These are phyloP conservation scores for Polietes domitor DNA, from an alignment of 2,888 invertebrate species.

Conservation along the genomic window DNA sequence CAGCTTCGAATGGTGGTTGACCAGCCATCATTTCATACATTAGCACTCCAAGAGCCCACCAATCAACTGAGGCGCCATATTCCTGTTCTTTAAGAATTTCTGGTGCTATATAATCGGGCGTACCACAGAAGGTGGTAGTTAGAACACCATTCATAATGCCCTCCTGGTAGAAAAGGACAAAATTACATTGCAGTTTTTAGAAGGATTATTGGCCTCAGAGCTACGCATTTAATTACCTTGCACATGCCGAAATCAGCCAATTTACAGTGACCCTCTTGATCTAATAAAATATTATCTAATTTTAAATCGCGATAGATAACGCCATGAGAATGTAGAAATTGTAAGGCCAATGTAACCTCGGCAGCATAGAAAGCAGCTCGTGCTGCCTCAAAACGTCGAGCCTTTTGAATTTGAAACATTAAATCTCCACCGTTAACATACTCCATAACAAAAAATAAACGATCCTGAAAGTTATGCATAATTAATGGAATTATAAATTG, in stretches of 20 bases:
- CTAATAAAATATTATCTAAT: slow-evolving; percentile 98
- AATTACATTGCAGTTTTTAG: background rate
- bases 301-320: slow-evolving; percentile 99
- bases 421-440: slow-evolving; percentile 99
- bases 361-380: slow-evolving; percentile 97
- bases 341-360: slow-evolving; percentile 97
- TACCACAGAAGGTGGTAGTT: slow-evolving; percentile 99
- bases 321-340: slow-evolving; percentile 97
- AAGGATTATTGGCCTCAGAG: background rate
- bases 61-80: slow-evolving; percentile 93
- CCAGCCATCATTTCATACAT: slow-evolving; percentile 99
- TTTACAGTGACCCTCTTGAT: slow-evolving; percentile 97
- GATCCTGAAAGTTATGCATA: slow-evolving; percentile 88
- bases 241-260: slow-evolving; percentile 99
- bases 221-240: slow-evolving; percentile 88
- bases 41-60: slow-evolving; percentile 98
- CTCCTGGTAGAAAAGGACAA: slow-evolving; percentile 71
- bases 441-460: slow-evolving; percentile 99
- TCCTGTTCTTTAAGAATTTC: slow-evolving; percentile 97
- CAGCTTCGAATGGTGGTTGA: slow-evolving; percentile 99
- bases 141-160: slow-evolving; percentile 87
- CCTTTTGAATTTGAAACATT: slow-evolving; percentile 99
- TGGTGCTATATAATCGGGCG: slow-evolving; percentile 99
- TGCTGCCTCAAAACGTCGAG: slow-evolving; percentile 98
- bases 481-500: too few species aligned